Conservation (phyloP, 2,113 vertebrate genomes). For the Sula dactylatra region DNA sequence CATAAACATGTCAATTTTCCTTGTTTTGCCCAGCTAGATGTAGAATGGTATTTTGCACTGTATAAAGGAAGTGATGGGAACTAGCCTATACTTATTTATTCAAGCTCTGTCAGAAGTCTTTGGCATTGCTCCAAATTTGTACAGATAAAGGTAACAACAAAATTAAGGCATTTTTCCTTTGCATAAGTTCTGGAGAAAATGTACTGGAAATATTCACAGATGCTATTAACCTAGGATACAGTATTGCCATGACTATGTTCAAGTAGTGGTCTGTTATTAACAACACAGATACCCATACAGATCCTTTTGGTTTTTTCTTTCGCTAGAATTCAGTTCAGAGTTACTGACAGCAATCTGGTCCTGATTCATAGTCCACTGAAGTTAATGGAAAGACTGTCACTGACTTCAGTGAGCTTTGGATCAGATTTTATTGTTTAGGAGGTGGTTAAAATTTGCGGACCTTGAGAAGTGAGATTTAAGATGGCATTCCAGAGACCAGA, state of each 20-base stretch:
- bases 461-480: background rate
- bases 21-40: background rate
- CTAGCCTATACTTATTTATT: background rate
- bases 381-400: background rate
- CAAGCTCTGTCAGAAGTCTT: background rate
- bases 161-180: background rate
- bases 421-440: background rate
- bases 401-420: background rate
- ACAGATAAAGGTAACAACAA: background rate
- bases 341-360: background rate
- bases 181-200: background rate
- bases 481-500: background rate
- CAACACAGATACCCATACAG: background rate
- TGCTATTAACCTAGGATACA: background rate
- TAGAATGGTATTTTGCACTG: background rate
- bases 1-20: background rate
- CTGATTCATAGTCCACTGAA: background rate
- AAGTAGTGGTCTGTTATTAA: background rate
- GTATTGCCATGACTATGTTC: background rate
- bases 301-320: background rate
- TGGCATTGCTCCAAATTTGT: background rate
- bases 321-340: background rate
- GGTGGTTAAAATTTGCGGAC: background rate
- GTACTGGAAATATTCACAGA: background rate
- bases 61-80: background rate